phyloP scores from a whole-genome alignment of 1,140 invertebrate genomes.

The Drosophila guanche region DNA sequence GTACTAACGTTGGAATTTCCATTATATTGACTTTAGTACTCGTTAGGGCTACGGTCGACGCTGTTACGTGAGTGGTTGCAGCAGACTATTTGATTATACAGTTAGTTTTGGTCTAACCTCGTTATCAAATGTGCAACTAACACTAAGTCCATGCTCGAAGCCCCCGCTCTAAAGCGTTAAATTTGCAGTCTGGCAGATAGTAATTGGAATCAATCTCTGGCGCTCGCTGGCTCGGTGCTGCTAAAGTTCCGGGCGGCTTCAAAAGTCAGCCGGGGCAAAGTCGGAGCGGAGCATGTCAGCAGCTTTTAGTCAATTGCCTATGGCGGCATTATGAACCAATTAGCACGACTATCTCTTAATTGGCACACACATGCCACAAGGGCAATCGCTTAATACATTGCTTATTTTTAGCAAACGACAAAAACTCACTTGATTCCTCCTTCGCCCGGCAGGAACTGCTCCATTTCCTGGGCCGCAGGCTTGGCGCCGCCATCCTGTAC shows the following conservation, averaged over 20 bases:
- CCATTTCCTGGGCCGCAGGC: slow-evolving; percentile 85
- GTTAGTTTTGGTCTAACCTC: slow-evolving; percentile 5
- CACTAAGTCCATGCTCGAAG: not conserved
- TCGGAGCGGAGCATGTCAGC: not conserved
- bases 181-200: slow-evolving; percentile 8
- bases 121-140: slow-evolving; percentile 11
- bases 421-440: slow-evolving; percentile 69
- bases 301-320: slow-evolving; percentile 35
- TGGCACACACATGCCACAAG: slow-evolving; percentile 44
- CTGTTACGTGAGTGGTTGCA: slow-evolving; percentile 35
- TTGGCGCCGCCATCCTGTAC: slow-evolving; percentile 69
- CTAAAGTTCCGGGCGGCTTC: not conserved
- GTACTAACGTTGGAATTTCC: slow-evolving; percentile 16
- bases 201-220: slow-evolving; percentile 36
- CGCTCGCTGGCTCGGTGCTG: not conserved
- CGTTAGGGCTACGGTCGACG: not conserved
- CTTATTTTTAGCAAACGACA: slow-evolving; percentile 39
- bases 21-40: slow-evolving; percentile 4
- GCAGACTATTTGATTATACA: slow-evolving; percentile 26
- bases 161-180: not conserved
- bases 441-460: slow-evolving; percentile 87
- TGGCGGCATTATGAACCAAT: slow-evolving; percentile 57
- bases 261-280: not conserved
- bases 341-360: slow-evolving; percentile 49
- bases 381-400: slow-evolving; percentile 29